A percentile compares a stretch with the other conserved stretches of the same genome.
Evolutionary conservation across 2,797 vertebrate genomes (phyloP).

Genomic region (Melanotaenia boesemani): DNA sequence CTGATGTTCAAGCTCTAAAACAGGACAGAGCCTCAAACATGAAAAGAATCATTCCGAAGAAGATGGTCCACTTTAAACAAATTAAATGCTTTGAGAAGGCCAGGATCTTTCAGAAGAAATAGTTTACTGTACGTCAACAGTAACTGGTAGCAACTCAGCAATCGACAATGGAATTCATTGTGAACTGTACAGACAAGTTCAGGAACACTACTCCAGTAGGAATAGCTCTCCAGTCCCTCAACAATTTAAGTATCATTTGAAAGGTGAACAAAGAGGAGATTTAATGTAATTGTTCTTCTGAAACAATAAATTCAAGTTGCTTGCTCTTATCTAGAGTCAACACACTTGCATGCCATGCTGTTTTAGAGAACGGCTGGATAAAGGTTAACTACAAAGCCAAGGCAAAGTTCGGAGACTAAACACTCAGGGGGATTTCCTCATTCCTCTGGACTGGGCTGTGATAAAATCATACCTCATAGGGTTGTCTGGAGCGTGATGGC

Average conservation of each 20-base stretch:
- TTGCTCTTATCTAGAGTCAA: slow-evolving; percentile 74
- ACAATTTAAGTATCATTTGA: slow-evolving; percentile 49
- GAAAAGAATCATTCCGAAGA: slow-evolving; percentile 27
- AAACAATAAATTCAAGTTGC: slow-evolving; percentile 50
- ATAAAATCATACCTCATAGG: slow-evolving; percentile 60
- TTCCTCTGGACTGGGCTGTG: slow-evolving; percentile 63
- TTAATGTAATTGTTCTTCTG: slow-evolving; percentile 34
- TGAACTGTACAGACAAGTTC: slow-evolving; percentile 33
- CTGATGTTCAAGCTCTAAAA: slow-evolving; percentile 21
- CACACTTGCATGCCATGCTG: slow-evolving; percentile 60
- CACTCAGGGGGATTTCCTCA: slow-evolving; percentile 75
- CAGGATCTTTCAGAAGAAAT: slow-evolving; percentile 6
- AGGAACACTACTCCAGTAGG: slow-evolving; percentile 21
- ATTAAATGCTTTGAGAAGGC: slow-evolving; percentile 12
- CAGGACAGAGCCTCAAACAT: not conserved
- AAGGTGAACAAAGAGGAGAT: slow-evolving; percentile 41
- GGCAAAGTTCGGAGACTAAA: slow-evolving; percentile 69
- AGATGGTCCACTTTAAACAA: slow-evolving; percentile 16
- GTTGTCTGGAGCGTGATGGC: slow-evolving; percentile 47
- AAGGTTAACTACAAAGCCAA: slow-evolving; percentile 80
- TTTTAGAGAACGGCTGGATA: slow-evolving; percentile 67
- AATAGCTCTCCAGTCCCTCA: slow-evolving; percentile 14
- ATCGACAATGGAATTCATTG: slow-evolving; percentile 43
- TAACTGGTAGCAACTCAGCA: slow-evolving; percentile 9
- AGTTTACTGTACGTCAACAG: not conserved